These are phyloP conservation scores for Eptesicus fuscus DNA, from an alignment of 2,113 vertebrate species.

Conservation along the genomic window DNA sequence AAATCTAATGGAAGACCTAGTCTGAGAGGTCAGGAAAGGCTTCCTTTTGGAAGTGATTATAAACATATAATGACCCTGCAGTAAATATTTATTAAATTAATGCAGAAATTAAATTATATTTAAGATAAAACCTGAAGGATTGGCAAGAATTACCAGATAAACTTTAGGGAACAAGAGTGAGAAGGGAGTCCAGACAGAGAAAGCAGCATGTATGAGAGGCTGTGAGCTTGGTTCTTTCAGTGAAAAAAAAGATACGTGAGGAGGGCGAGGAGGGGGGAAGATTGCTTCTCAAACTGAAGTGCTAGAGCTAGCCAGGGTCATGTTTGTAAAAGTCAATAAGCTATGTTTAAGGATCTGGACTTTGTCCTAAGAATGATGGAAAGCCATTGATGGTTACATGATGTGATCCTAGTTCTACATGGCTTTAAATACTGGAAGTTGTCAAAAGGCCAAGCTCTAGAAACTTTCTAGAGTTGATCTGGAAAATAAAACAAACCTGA, in stretches of 20 bases:
- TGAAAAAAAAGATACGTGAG: neutral
- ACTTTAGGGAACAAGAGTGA: neutral
- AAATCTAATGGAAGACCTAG: neutral
- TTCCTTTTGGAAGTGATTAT: neutral
- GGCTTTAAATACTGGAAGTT: neutral
- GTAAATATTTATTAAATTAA: slow-evolving; percentile 18
- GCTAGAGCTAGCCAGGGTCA: neutral
- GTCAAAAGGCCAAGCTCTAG: neutral
- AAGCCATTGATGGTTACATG: neutral
- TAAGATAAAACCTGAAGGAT: neutral
- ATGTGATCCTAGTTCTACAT: neutral
- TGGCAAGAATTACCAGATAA: neutral
- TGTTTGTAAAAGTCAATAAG: neutral
- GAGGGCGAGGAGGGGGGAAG: neutral
- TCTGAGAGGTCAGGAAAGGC: neutral
- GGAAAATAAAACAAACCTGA: neutral
- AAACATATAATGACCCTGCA: neutral
- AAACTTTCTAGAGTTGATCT: neutral
- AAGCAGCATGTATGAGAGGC: neutral
- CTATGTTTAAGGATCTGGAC: neutral
- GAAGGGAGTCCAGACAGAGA: neutral
- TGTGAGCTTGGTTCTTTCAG: neutral
- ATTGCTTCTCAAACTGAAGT: neutral
- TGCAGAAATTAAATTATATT: neutral
- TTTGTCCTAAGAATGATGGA: neutral